Evolutionary conservation across 2,888 invertebrate species (phyloP).

Genomic region (Tachina grossa): DNA sequence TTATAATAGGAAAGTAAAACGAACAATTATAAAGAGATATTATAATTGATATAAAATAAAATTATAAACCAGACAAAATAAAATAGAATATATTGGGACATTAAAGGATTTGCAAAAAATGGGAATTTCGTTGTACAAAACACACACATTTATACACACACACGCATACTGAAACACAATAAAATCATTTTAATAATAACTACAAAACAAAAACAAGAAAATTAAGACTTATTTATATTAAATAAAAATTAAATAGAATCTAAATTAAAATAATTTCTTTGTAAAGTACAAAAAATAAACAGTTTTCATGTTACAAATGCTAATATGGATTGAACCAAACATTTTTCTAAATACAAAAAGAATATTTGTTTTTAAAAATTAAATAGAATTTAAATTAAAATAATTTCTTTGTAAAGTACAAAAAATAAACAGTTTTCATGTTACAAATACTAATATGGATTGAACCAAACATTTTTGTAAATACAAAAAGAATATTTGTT

Average conservation of each 20-base stretch:
- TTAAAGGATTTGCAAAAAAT: constrained; percentile 38
- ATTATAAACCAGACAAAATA: too few relatives aligned
- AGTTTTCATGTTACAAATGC: too few relatives aligned
- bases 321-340: too few relatives aligned
- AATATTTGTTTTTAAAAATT: too few relatives aligned
- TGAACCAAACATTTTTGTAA: constrained; percentile 52
- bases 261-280: background rate
- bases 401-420: too few relatives aligned
- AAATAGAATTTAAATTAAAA: too few relatives aligned
- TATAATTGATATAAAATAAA: too few relatives aligned
- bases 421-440: background rate
- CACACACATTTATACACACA: constrained; percentile 47
- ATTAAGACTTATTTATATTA: constrained; percentile 22
- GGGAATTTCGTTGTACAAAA: constrained; percentile 43
- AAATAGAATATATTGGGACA: constrained; percentile 12
- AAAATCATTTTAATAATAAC: constrained; percentile 2
- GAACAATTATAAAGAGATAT: too few relatives aligned
- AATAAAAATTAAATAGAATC: constrained; percentile 4
- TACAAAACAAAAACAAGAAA: background rate
- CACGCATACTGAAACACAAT: constrained; percentile 40
- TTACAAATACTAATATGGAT: constrained; percentile 40
- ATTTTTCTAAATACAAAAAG: too few relatives aligned
- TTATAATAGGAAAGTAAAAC: too few relatives aligned
- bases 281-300: too few relatives aligned
- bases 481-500: background rate